Evolutionary conservation across 2,113 vertebrate species (phyloP), one percentile per base, ranked within the genome.

Genomic region (Columbina picui): DNA sequence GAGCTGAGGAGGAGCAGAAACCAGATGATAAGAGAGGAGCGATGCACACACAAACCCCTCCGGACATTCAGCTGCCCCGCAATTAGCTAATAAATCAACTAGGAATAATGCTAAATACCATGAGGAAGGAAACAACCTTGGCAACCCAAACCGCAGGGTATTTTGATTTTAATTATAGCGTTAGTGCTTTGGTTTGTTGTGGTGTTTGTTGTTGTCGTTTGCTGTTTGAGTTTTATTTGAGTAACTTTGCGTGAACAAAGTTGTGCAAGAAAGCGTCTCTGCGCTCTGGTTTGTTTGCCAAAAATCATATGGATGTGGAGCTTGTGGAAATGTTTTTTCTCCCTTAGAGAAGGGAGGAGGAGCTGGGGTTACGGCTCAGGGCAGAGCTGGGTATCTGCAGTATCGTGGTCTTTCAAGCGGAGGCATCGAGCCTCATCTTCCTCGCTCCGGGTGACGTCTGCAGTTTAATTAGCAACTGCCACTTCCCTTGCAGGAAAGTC

Each of bases 401-500:
- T 38, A 84, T 32, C 76, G 52, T 59, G 74, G 22, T 47, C 76
- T 77, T 87, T 64, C 41, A 70, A 0, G 52, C 6, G 89, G 74
- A 61, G 90, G 26, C 19, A 32, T 12, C 13, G 30, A 82, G 59
- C 78, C 39, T 85, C 61, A 25, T n/a, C 36, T 85, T 82, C 71
- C 47, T 68, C 1, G 0, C 52, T 41, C 2, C 1, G 75, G 93
- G 30, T 49, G 83, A 78, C 1, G 60, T 68, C 43, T 81, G 79
- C 47, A 36, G 76, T 74, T 96, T 94, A 96, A 96, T 96, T 96
- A 94, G 90, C 83, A 89, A 90, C 92, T 78, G 94, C 67, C 41
- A 20, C 75, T 88, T 96, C 79, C 82, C 69, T 86, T 43, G 73
- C 80, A 90, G 93, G 57, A 43, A 91, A 82, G 73, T 84, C 94